These are phyloP conservation scores for Sturmia bella DNA, from an alignment of 2,888 invertebrate genomes.

Conservation along the genomic window DNA sequence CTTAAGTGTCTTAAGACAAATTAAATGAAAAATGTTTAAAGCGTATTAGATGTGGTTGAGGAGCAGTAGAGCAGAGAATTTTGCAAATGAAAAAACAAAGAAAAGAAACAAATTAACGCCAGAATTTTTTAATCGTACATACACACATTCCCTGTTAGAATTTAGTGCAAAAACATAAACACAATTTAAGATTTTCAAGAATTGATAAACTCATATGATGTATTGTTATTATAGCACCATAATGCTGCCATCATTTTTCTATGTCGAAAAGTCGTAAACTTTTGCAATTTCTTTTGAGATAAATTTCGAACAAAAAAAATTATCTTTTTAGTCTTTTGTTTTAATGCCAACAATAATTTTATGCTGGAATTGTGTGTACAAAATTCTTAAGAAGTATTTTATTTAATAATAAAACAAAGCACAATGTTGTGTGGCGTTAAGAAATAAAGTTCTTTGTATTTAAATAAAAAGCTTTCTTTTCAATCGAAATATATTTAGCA, in stretches of 20 bases:
- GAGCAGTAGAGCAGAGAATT: background rate
- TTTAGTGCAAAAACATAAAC: constrained; percentile 63
- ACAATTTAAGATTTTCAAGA: constrained; percentile 62
- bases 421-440: constrained; percentile 44
- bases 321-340: constrained; percentile 15
- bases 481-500: constrained; percentile 9
- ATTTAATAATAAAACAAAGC: constrained; percentile 14
- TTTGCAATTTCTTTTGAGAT: constrained; percentile 53
- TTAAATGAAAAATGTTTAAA: constrained; percentile 68
- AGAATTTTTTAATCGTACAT: constrained; percentile 33
- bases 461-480: background rate
- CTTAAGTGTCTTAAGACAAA: constrained; percentile 65
- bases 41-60: constrained; percentile 52
- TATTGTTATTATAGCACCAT: constrained; percentile 69
- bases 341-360: constrained; percentile 34
- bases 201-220: constrained; percentile 68
- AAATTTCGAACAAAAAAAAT: constrained; percentile 53
- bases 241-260: constrained; percentile 68
- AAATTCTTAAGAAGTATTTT: constrained; percentile 41
- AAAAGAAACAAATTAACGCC: background rate
- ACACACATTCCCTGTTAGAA: constrained; percentile 57
- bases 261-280: constrained; percentile 64
- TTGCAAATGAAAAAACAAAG: background rate
- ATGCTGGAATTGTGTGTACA: constrained; percentile 7
- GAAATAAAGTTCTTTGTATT: background rate